These are phyloP conservation scores for Acanthopagrus latus DNA, from an alignment of 2,797 vertebrate genomes.

Conservation along the genomic window DNA sequence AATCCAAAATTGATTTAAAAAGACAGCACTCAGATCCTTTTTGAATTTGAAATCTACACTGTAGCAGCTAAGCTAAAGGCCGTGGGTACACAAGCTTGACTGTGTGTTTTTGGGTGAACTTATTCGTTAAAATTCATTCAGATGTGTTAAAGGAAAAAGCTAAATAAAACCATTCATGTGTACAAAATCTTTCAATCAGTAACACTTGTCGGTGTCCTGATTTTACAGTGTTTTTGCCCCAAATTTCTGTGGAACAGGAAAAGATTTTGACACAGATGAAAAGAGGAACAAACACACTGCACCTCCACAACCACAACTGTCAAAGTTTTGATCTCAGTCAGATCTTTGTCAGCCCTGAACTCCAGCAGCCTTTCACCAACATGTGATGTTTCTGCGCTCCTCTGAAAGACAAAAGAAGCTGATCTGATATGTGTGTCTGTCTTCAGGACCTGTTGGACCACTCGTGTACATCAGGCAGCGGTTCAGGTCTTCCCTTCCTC, in stretches of 20 bases:
- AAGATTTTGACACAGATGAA: not conserved
- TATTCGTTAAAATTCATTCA: not conserved
- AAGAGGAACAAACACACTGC: not conserved
- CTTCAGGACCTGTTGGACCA: constrained; percentile 87
- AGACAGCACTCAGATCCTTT: too few relatives aligned
- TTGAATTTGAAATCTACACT: too few relatives aligned
- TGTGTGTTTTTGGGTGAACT: not conserved
- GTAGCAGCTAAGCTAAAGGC: too few relatives aligned
- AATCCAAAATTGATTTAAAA: too few relatives aligned
- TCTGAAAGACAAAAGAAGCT: not conserved
- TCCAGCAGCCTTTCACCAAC: not conserved
- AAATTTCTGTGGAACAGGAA: not conserved
- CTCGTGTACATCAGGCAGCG: constrained; percentile 88
- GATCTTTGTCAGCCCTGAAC: not conserved
- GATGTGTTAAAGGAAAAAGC: not conserved
- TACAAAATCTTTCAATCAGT: not conserved
- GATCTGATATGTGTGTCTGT: constrained; percentile 25
- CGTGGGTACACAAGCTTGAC: too few relatives aligned
- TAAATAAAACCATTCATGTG: not conserved
- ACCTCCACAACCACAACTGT: not conserved
- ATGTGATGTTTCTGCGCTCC: not conserved
- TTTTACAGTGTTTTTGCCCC: not conserved
- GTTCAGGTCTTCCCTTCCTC: constrained; percentile 89
- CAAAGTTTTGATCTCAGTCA: not conserved
- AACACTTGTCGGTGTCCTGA: not conserved